These are phyloP conservation scores for Danaus melanippus DNA, from an alignment of 1,140 invertebrate species.

Conservation along the genomic window DNA sequence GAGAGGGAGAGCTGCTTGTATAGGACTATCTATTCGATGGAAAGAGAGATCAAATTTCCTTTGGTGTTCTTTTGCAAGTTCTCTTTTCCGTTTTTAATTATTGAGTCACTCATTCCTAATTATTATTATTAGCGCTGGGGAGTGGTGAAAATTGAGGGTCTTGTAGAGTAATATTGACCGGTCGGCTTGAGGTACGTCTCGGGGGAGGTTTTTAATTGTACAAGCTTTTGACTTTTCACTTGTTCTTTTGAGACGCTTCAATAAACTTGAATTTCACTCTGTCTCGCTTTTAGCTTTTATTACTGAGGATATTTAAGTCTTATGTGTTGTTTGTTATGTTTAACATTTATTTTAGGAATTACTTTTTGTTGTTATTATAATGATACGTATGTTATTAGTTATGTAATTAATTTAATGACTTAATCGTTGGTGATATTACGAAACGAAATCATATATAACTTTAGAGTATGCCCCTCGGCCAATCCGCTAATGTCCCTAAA, in stretches of 20 bases:
- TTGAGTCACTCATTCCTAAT: slow-evolving; percentile 74
- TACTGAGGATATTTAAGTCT: slow-evolving; percentile 27
- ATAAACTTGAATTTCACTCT: slow-evolving; percentile 64
- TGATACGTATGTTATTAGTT: too few relatives aligned
- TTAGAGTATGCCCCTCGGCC: slow-evolving; percentile 12
- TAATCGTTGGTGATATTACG: too few relatives aligned
- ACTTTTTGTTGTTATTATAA: too few relatives aligned
- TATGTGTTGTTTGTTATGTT: background rate
- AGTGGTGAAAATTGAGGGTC: slow-evolving; percentile 70
- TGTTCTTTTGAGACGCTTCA: slow-evolving; percentile 66
- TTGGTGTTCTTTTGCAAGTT: slow-evolving; percentile 57
- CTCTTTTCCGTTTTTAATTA: slow-evolving; percentile 75
- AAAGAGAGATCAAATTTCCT: slow-evolving; percentile 42
- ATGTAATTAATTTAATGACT: too few relatives aligned
- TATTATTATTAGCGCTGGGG: slow-evolving; percentile 73
- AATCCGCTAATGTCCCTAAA: slow-evolving; percentile 66
- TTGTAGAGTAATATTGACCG: slow-evolving; percentile 64
- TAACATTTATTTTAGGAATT: background rate
- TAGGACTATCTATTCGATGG: slow-evolving; percentile 13
- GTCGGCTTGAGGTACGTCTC: slow-evolving; percentile 55
- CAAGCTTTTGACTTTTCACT: slow-evolving; percentile 64
- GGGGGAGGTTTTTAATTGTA: slow-evolving; percentile 67
- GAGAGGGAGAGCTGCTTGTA: slow-evolving; percentile 27
- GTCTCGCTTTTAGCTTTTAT: slow-evolving; percentile 49
- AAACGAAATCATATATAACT: too few relatives aligned